Conservation (phyloP, 1,140 invertebrate genomes). For the Zaprionus ghesquierei region DNA sequence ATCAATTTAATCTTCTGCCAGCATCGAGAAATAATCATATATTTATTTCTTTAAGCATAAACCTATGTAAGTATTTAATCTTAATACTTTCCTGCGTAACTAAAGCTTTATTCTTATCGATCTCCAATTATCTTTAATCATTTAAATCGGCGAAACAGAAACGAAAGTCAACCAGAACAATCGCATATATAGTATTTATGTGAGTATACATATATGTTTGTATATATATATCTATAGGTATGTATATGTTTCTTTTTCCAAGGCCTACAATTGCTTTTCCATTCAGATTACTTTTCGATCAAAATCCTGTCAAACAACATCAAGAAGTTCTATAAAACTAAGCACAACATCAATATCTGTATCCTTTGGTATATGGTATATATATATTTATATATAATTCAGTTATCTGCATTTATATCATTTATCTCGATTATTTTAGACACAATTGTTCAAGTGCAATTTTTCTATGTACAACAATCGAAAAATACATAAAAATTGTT, state of each 20-base stretch:
- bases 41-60: not conserved
- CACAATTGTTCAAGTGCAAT: conserved; percentile 1
- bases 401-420: not conserved
- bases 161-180: not conserved
- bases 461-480: conserved; percentile 33
- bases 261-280: conserved; percentile 59
- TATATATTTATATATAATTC: conserved; percentile 1
- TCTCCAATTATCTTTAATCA: not conserved
- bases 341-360: conserved; percentile 29
- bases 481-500: conserved; percentile 23
- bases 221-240: conserved; percentile 10
- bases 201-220: conserved; percentile 8
- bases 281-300: conserved; percentile 12
- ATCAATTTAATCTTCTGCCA: not conserved
- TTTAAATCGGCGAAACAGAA: not conserved
- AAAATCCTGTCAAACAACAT: conserved; percentile 24
- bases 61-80: conserved; percentile 20
- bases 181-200: not conserved
- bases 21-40: conserved; percentile 15
- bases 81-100: not conserved
- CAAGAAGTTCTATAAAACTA: conserved; percentile 32
- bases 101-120: not conserved
- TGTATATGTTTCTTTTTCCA: conserved; percentile 15
- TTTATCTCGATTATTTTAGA: conserved; percentile 13
- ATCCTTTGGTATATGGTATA: conserved; percentile 3